Evolutionary conservation across 1,140 invertebrate species (phyloP), one percentile per base, ranked within the genome.

Genomic region (Cherax quadricarinatus): DNA sequence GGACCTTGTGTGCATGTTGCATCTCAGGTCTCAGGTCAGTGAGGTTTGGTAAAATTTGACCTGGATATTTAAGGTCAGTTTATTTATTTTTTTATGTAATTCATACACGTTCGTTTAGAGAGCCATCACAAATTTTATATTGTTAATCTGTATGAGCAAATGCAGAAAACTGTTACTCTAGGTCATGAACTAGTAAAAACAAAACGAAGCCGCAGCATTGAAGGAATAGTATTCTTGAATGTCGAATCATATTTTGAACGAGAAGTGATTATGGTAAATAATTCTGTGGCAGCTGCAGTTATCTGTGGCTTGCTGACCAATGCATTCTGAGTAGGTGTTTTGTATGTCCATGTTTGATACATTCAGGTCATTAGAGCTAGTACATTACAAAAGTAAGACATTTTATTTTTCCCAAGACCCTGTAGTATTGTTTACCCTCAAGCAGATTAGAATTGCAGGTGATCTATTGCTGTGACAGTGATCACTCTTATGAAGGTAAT

Each of bases 71-170:
- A 51, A 73, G 41, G 62, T 66, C n/a, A 70, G 14, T 86, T 49
- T 86, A 86, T 66, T 86, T 86, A 86, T 86, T 86, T 86, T 73
- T 73, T 86, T 86, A 73, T 86, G 66, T 73, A 49, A 86, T 51
- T 51, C 62, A 70, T 86, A 66, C 62, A 86, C 81, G n/a, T 60
- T 30, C 57, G 81, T 24, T 83, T 7, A 83, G 51, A 75, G 81
- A 48, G 51, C 81, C 57, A 60, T 83, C 81, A 57, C 10, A 30
- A 83, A 60, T 83, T 83, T 83, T 83, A 30, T 83, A 83, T 48
- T 83, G 16, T 48, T 57, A 75, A 30, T n/a, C 24, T 75, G 21
- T 75, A 75, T 75, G 70, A 30, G 30, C 21, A 24, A 41, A 12
- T 75, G 70, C 21, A 30, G 24, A 75, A 75, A n/a, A 75, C 24